Evolutionary conservation across 2,797 vertebrate genomes (phyloP), one percentile per base, ranked within the genome.

Genomic region (Gouania willdenowi): DNA sequence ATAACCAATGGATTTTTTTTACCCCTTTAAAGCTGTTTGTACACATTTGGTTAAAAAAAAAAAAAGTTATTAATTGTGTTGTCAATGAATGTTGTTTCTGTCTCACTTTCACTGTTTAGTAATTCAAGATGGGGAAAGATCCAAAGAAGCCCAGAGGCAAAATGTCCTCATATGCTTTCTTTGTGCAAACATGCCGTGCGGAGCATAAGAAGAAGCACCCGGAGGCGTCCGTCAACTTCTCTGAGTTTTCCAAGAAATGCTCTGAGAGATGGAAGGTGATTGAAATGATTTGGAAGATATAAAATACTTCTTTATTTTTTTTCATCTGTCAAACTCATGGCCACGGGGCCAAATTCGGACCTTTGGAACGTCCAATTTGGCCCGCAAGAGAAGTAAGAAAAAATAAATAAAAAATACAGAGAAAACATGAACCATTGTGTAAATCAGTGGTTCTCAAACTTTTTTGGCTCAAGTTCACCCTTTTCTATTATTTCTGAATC

Each of bases 141-240:
- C 92, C 92, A 51, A 93, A 89, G 72, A 99, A 97, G 85, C 95
- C 95, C 1, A 90, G 91, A 83, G 96, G 96, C 76, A 98, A 95
- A 85, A 98, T 98, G 95, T 98, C 96, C 88, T 97, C 95, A 0
- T 98, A 98, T 47, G 95, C 96, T 41, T 98, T 94, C 79, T 98
- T 98, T 87, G 96, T 98, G 88, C 96, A 98, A 86, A 98, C 95
- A 9, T 98, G 95, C 71, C 84, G 94, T 57, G 93, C 94, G 83
- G 95, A 98, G 76, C 96, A 98, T 71, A 98, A 98, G 91, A 98
- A 98, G 85, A 98, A 98, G 71, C 94, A 98, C 57, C 95, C 96
- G 4, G 95, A 93, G 44, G 92, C 92, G 5, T 80, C 78, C 26
- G 96, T 98, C 71, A 97, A 97, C 89, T 98, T 98, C 55, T 86